Conservation (phyloP, 53 echinoderm and acorn worm genomes). For the Arbacia lixula region DNA sequence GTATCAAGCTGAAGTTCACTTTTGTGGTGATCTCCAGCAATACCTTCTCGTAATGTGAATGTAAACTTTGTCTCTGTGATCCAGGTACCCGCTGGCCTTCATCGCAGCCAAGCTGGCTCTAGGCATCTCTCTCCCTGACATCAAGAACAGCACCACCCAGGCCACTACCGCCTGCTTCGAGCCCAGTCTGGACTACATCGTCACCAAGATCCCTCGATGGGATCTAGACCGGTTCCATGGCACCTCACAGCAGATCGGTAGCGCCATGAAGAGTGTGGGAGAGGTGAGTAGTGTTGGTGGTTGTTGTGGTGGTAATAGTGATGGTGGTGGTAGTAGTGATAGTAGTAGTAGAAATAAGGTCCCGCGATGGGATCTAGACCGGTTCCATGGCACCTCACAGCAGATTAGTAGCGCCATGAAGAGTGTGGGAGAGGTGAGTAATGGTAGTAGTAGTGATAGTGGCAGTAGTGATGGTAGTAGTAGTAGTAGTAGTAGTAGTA, state of each 20-base stretch:
- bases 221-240: slow-evolving; percentile 98
- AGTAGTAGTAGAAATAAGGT: no score
- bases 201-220: slow-evolving; percentile 97
- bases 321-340: no score
- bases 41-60: not conserved
- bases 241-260: slow-evolving; percentile 90
- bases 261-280: slow-evolving; percentile 99
- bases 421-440: slow-evolving; percentile 97
- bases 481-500: no score
- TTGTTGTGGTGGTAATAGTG: no score
- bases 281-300: no score
- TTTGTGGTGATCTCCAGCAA: not conserved
- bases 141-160: slow-evolving; percentile 93
- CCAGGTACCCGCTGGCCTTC: slow-evolving; percentile 94
- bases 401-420: slow-evolving; percentile 98
- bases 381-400: slow-evolving; percentile 97
- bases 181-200: slow-evolving; percentile 96
- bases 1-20: no score
- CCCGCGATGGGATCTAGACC: slow-evolving; percentile 93
- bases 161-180: slow-evolving; percentile 98
- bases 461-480: no score
- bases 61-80: not conserved
- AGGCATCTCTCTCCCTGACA: slow-evolving; percentile 88
- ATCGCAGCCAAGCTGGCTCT: slow-evolving; percentile 97
- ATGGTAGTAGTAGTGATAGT: no score